Evolutionary conservation across 1,140 invertebrate genomes (phyloP), one percentile per base, ranked within the genome.

Genomic region (Diorhabda sublineata): DNA sequence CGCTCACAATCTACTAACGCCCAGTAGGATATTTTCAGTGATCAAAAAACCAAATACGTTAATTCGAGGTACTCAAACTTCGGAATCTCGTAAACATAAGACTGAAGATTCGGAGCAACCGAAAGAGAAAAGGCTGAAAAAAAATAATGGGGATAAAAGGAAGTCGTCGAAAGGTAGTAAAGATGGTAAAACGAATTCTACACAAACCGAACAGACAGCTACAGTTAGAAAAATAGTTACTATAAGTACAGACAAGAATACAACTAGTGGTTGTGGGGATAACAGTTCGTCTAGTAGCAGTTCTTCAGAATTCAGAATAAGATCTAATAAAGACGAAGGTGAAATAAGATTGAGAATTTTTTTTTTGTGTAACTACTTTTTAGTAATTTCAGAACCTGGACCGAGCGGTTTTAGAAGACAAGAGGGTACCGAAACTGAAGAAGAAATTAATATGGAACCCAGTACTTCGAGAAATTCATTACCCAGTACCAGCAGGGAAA

Each of bases 21-120:
- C 75, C 8, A 76, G 75, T 64, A 67, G 74, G 11, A 75, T 76
- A 58, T 70, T 76, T 64, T 70, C 73, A 9, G 71, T 75, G 45
- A 69, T 66, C 42, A 71, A 66, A 59, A 74, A 74, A 68, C 74
- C 73, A 3, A 69, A 69, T 26, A 74, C 68, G 64, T 64, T 71
- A n/a, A 77, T 71, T 41, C 58, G 72, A 42, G 68, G 71, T 9
- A 77, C 74, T 26, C 75, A 77, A 64, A 75, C 74, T 8, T 59
- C 59, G 3, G 72, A 74, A 44, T 73, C 74, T 5, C 61, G 74
- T 42, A 77, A 77, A 64, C 74, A 76, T 52, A 75, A 77, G 66
- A 44, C 67, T 3, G 45, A 57, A 52, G 67, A 71, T 6, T 60
- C 4, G 8, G 59, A 58, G 3, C 65, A 69, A 45, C 26, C 45